A percentile compares a stretch with the other conserved stretches of the same genome.
phyloP scores from a whole-genome alignment of 2,113 vertebrate genomes.

The Platysteira castanea region DNA sequence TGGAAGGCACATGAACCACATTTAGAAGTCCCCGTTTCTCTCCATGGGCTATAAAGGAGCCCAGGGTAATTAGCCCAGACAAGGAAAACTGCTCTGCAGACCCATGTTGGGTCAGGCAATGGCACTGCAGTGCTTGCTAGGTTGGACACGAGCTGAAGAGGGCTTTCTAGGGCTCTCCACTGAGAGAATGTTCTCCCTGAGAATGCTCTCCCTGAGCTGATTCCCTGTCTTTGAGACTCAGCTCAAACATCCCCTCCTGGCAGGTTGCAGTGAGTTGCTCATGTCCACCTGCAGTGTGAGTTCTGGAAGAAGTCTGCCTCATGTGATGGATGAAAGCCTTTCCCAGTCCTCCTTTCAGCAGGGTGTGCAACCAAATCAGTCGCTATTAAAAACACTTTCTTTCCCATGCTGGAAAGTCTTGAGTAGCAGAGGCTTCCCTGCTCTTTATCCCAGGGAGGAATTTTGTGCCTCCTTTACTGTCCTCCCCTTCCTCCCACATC shows the following conservation, averaged over 20 bases:
- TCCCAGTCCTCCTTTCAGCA: background rate
- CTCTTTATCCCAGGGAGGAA: background rate
- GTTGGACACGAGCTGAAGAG: background rate
- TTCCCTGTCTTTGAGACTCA: background rate
- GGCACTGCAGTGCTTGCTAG: background rate
- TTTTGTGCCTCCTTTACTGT: background rate
- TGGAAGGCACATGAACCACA: background rate
- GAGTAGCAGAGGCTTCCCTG: background rate
- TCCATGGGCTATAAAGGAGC: background rate
- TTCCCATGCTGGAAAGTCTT: rapidly evolving
- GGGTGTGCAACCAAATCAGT: background rate
- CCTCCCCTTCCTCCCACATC: background rate
- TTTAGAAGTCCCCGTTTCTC: background rate
- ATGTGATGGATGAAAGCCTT: background rate
- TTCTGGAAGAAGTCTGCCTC: background rate
- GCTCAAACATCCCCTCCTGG: background rate
- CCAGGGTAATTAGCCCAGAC: background rate
- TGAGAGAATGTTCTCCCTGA: background rate
- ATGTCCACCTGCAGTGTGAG: rapidly evolving
- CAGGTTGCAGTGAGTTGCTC: rapidly evolving
- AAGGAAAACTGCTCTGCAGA: background rate
- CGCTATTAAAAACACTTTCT: background rate
- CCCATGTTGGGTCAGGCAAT: background rate
- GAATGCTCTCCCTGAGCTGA: background rate
- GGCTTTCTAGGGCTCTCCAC: background rate